Evolutionary conservation across 2,797 vertebrate genomes (phyloP).

Genomic region (Mus spretus): DNA sequence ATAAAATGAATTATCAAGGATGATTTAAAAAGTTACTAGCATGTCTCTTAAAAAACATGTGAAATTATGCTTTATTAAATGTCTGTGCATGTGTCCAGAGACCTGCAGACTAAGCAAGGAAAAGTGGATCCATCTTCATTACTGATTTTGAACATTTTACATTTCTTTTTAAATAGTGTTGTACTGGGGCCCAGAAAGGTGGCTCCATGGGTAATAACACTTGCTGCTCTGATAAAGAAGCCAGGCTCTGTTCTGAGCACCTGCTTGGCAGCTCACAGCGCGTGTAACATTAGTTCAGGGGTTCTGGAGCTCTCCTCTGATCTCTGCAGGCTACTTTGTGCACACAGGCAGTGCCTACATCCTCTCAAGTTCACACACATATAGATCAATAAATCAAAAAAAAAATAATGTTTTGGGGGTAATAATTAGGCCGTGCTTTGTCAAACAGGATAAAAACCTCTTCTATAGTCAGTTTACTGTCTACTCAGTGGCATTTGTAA

Average conservation of each 20-base stretch:
- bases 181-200: background rate
- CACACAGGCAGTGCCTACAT: too few relatives aligned
- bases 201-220: too few relatives aligned
- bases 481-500: background rate
- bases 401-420: background rate
- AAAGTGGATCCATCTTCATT: background rate
- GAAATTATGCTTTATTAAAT: background rate
- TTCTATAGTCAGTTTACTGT: slow-evolving; percentile 39
- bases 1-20: slow-evolving; percentile 46
- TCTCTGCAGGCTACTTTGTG: background rate
- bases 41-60: slow-evolving; percentile 2
- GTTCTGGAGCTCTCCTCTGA: background rate
- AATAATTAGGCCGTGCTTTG: background rate
- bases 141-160: background rate
- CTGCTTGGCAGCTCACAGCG: background rate
- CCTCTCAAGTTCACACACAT: background rate
- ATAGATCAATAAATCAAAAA: background rate
- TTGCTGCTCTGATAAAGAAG: background rate
- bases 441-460: background rate
- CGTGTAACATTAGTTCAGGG: too few relatives aligned
- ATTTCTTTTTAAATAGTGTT: slow-evolving; percentile 34
- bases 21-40: background rate
- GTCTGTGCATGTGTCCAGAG: background rate
- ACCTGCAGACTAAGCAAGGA: background rate
- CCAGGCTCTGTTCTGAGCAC: background rate